Evolutionary conservation across 2,797 vertebrate genomes (phyloP).

Genomic region (Myotis daubentonii): DNA sequence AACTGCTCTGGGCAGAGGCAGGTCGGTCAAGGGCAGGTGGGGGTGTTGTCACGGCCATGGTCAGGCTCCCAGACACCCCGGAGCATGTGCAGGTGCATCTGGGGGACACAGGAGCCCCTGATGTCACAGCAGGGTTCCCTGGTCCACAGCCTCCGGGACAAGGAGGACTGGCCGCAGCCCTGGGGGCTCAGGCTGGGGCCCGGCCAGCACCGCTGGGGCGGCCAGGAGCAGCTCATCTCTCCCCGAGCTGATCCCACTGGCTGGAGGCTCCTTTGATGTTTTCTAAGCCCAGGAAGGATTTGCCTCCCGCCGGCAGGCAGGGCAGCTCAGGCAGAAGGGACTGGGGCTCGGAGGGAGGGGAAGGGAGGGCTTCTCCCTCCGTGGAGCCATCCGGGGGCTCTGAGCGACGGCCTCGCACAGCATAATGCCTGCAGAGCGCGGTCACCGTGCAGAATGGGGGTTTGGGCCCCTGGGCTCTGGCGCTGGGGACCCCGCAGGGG

Average conservation of each 20-base stretch:
- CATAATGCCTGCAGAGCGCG: background rate
- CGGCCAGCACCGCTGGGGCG: background rate
- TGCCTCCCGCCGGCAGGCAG: background rate
- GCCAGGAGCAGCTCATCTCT: conserved; percentile 29
- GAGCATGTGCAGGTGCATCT: fast-evolving
- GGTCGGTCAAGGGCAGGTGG: fast-evolving
- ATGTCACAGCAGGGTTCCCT: background rate
- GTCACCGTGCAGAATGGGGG: background rate
- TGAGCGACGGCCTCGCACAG: background rate
- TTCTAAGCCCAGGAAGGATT: background rate
- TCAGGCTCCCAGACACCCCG: background rate
- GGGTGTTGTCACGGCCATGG: fast-evolving
- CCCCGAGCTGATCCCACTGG: background rate
- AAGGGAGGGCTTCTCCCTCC: background rate
- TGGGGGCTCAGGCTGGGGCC: background rate
- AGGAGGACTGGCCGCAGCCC: background rate
- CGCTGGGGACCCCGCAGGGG: fast-evolving
- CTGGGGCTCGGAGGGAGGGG: fast-evolving
- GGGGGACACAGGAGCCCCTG: background rate
- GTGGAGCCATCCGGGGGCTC: conserved; percentile 45
- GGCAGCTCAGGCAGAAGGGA: background rate
- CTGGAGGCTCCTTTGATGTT: conserved; percentile 61
- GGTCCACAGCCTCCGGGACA: background rate
- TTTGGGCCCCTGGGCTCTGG: fast-evolving
- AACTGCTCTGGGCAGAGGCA: fast-evolving